Conservation (phyloP, 2,888 invertebrate species). For the Odontocolon sp. region DNA sequence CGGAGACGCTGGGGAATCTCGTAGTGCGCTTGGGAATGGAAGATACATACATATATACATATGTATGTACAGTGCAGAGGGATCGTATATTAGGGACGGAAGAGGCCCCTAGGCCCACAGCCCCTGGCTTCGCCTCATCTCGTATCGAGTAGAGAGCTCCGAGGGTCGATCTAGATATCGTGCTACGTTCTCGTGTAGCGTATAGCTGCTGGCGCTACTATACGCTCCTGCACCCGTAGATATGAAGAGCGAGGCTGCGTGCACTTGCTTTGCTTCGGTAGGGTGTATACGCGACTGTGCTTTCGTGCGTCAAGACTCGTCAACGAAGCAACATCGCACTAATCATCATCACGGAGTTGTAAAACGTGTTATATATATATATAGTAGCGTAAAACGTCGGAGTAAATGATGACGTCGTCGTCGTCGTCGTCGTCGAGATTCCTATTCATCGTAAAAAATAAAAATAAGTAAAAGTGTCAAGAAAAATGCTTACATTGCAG, state of each 20-base stretch:
- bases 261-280: background rate
- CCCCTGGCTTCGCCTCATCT: slow-evolving; percentile 20
- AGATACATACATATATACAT: too few species aligned
- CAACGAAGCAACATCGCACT: slow-evolving; percentile 26
- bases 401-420: too few species aligned
- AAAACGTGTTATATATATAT: slow-evolving; percentile 5
- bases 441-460: too few species aligned
- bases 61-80: slow-evolving; percentile 26
- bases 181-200: background rate
- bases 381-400: too few species aligned
- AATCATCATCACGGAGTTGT: slow-evolving; percentile 38
- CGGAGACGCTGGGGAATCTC: too few species aligned
- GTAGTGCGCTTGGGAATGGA: slow-evolving; percentile 1
- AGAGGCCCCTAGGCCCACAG: slow-evolving; percentile 51
- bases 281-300: slow-evolving; percentile 6
- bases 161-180: slow-evolving; percentile 56
- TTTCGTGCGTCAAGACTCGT: slow-evolving; percentile 34
- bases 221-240: background rate
- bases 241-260: background rate
- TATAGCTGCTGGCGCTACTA: background rate
- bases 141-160: slow-evolving; percentile 49
- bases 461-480: too few species aligned
- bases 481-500: too few species aligned
- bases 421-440: too few species aligned
- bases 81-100: slow-evolving; percentile 51